Evolutionary conservation across 1,140 invertebrate genomes (phyloP), one percentile per base, ranked within the genome.

Genomic region (Megalonaias nervosa): DNA sequence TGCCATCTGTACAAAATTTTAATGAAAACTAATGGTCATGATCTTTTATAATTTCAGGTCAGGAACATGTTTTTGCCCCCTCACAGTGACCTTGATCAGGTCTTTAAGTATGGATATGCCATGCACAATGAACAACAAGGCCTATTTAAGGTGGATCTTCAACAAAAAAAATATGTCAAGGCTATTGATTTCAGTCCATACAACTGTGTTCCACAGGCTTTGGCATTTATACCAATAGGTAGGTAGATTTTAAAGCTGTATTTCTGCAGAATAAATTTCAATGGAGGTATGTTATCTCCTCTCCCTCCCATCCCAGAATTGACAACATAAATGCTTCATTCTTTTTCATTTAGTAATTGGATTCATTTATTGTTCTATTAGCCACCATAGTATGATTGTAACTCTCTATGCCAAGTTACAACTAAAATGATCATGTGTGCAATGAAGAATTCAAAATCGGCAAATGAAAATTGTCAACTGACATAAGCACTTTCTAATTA

Each of bases 161-260:
- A 93, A 23, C 94, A 94, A 84, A 94, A 96, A 92, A 92, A 94
- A 83, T 95, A 95, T 87, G 93, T 94, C 56, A 93, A 94, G 80
- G 94, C 94, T 65, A 93, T 95, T 2, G 95, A 96, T 89, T 90
- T 96, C 23, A 93, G 93, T 2, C 93, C 93, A 13, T 95, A 95
- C 90, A 94, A 95, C 85, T 96, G 95, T 88, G 94, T 95, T 3
- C 95, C 95, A 4, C 91, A 93, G 57, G 91, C 93, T 78, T 92
- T 95, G 61, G 93, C 94, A 83, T 96, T 95, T 88, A 94, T 95
- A 2, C 93, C 95, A 23, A 89, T 95, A 57, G 95, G 95, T 95
- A 91, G 94, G 94, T 59, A 5, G 38, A 48, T 48, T 48, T 48
- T 38, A 38, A 38, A 38, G 38, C 9, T 6, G 4, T 38, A 38